Evolutionary conservation across 1,140 invertebrate species (phyloP), one percentile per base, ranked within the genome.

Genomic region (Holcopasites calliopsidis): DNA sequence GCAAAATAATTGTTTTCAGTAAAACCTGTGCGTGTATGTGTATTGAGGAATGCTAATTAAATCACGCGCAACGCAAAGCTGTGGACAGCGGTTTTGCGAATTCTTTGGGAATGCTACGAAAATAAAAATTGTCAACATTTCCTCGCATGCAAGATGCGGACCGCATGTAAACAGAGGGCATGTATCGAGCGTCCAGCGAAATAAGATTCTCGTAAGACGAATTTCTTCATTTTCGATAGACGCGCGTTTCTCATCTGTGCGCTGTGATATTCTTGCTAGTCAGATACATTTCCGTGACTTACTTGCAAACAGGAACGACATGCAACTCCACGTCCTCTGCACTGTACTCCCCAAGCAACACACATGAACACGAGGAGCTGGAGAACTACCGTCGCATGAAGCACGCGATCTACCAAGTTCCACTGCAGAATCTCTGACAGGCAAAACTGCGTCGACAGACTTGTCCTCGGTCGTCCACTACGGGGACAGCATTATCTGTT

Each of bases 341-440:
- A 55, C 50, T 66, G 16, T 44, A 54, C 54, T n/a, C n/a, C n/a
- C n/a, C n/a, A n/a, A n/a, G n/a, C n/a, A n/a, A 23, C 57, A 52
- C 64, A 66, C 47, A 38, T 6, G 44, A 16, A 47, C 64, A 66
- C 33, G 33, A 38, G 49, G 21, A 21, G 26, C 6, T 21, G 44
- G 18, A 11, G 10, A 3, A 3, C 4, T 42, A 61, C 18, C 38
- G 23, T 42, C 18, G 40, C 60, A 62, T 40, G 60, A 21, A 44
- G 26, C 40, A 44, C 60, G 60, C 60, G 60, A 62, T 21, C 40
- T 10, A 31, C 10, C 26, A n/a, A n/a, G 13, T 6, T 60, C 23
- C 31, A 35, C 11, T 11, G 21, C 38, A 18, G 57, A 38, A 38
- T n/a, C n/a, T n/a, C n/a, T n/a, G n/a, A n/a, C n/a, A 23, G 11